Conservation (phyloP, 2,113 vertebrate species). For the Brevimyrus niger region DNA sequence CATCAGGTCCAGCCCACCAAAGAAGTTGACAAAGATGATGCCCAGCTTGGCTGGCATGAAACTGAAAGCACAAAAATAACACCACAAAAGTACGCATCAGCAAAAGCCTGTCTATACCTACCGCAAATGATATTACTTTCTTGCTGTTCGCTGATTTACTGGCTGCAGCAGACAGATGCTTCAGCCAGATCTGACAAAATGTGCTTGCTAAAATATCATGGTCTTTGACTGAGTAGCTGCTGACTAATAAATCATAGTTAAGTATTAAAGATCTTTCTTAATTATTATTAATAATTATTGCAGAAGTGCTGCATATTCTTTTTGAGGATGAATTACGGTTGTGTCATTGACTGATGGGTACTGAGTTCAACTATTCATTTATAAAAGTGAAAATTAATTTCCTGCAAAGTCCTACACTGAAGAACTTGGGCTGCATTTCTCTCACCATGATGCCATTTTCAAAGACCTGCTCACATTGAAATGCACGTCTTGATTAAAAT, state of each 20-base stretch:
- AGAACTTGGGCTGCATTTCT: not conserved
- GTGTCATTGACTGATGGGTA: not conserved
- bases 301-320: not conserved
- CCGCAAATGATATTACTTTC: not conserved
- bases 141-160: not conserved
- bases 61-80: slow-evolving; percentile 21
- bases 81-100: not conserved
- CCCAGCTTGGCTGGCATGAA: slow-evolving; percentile 31
- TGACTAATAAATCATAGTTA: not conserved
- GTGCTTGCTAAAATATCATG: not conserved
- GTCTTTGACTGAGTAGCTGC: not conserved
- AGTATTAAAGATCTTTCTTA: not conserved
- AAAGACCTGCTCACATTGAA: not conserved
- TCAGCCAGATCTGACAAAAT: not conserved
- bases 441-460: not conserved
- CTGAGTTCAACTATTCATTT: not conserved
- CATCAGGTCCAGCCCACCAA: slow-evolving; percentile 33
- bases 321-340: not conserved
- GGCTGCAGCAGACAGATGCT: not conserved
- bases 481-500: not conserved
- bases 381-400: not conserved
- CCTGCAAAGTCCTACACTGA: not conserved
- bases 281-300: not conserved
- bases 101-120: not conserved
- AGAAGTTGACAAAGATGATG: slow-evolving; percentile 35